Base-by-base conservation (phyloP, 2,888 invertebrate genomes). In the Protodeltote pygarga region DNA sequence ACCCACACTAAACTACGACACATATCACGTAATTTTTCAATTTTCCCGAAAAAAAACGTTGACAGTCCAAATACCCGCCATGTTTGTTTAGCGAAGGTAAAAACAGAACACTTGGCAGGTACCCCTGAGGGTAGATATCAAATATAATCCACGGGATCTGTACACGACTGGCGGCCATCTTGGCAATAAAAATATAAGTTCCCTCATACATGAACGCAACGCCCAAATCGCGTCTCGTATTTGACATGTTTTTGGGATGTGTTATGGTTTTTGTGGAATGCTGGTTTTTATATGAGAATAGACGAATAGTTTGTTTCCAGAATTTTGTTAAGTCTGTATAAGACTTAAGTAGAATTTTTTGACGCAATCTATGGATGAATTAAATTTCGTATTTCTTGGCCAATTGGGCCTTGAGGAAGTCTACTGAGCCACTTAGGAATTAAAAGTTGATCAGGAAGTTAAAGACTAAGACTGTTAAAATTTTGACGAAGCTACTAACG, bases 111-210 rank as follows among this genome's bases (percentile, higher is more conserved):
- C 27, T 37, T 63, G 64, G 58, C 64, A 57, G 46, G 39, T 52
- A 47, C 48, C 37, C 39, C 40, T 21, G 59, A 41, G 62, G 44
- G 40, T 41, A 44, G 44, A 38, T 48, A 59, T 52, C 39, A 51
- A 46, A 64, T 44, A 57, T 68, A 61, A 68, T 65, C 46, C 65
- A 25, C 15, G 34, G 33, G 41, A 61, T 48, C 42, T 48, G 40
- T 13, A 49, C 44, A 13, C 50, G 39, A 32, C 32, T 44, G 32
- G 8, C 35, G 20, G 59, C 53, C 58, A 61, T 61, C 23, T 61
- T 51, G 51, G 50, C 55, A 55, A 74, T 74, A 73, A 74, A 73
- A 74, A 63, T 63, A 63, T 71, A 61, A 68, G 49, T 54, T 50
- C 39, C 49, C 47, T 65, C 45, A 40, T 46, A 44, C 59, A 52